Conservation (phyloP, 2,888 invertebrate genomes). For the Dryobota labecula region DNA sequence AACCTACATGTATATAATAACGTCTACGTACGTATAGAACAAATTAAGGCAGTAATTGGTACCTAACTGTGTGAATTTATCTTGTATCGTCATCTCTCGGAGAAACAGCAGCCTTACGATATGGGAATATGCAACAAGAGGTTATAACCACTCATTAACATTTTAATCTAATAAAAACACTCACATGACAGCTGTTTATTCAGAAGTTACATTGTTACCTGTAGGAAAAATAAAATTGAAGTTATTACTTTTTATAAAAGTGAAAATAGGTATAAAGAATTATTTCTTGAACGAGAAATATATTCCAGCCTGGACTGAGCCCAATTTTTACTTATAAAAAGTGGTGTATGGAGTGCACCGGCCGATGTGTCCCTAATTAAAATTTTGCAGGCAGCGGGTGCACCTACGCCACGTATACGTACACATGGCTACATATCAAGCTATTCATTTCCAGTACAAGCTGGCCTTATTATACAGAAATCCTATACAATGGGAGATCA, state of each 20-base stretch:
- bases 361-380: background rate
- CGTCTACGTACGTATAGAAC: background rate
- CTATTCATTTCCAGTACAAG: too few relatives aligned
- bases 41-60: background rate
- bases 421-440: too few relatives aligned
- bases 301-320: background rate
- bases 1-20: background rate
- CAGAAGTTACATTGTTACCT: constrained; percentile 51
- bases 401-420: background rate
- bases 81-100: background rate
- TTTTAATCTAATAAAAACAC: constrained; percentile 27
- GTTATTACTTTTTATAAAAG: constrained; percentile 28
- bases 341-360: background rate
- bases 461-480: too few relatives aligned
- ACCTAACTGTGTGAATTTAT: background rate
- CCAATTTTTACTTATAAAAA: background rate
- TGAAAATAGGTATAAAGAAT: background rate
- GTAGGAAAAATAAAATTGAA: constrained; percentile 44
- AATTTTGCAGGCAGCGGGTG: background rate
- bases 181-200: constrained; percentile 49
- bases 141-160: background rate
- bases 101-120: background rate
- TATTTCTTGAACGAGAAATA: background rate
- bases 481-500: too few relatives aligned
- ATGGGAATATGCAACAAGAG: background rate